A percentile compares a stretch with the other conserved stretches of the same genome.
Conservation (phyloP, 1,140 invertebrate species). For the Gryllus bimaculatus region DNA sequence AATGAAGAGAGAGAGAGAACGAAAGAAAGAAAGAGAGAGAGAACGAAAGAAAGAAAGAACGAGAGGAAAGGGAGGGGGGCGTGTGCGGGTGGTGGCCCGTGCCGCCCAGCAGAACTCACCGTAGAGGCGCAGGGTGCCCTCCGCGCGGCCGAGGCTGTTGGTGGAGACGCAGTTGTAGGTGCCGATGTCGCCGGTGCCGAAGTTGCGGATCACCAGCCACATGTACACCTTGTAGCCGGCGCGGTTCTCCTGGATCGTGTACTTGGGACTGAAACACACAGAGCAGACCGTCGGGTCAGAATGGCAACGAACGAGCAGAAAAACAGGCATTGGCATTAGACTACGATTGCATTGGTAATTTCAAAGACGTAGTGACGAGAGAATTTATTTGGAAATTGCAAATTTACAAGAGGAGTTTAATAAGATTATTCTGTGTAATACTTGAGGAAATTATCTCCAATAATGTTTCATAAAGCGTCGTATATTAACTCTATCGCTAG, state of each 20-base stretch:
- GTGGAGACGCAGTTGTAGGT: constrained; percentile 86
- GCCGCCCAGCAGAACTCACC: constrained; percentile 47
- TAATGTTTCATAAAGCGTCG: too few species aligned
- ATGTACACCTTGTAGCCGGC: constrained; percentile 74
- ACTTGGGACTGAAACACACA: constrained; percentile 57
- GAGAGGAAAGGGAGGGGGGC: too few species aligned
- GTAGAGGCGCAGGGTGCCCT: constrained; percentile 73
- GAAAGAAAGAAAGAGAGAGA: too few species aligned
- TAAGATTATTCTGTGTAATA: too few species aligned
- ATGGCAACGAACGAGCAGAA: neutral
- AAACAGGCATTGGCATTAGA: too few species aligned
- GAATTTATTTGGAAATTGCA: neutral
- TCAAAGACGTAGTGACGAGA: neutral
- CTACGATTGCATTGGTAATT: neutral
- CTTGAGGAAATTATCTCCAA: too few species aligned
- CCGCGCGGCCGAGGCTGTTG: constrained; percentile 77
- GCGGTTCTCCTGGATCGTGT: constrained; percentile 66
- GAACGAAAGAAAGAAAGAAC: too few species aligned
- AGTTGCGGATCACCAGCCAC: constrained; percentile 69
- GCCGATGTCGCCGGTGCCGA: constrained; percentile 69
- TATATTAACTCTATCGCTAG: too few species aligned
- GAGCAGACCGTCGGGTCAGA: neutral
- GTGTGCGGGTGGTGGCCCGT: too few species aligned
- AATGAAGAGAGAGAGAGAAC: too few species aligned
- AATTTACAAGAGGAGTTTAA: too few species aligned